Base-by-base conservation (phyloP, 2,113 vertebrate species). In the Brachyhypopomus gauderio region DNA sequence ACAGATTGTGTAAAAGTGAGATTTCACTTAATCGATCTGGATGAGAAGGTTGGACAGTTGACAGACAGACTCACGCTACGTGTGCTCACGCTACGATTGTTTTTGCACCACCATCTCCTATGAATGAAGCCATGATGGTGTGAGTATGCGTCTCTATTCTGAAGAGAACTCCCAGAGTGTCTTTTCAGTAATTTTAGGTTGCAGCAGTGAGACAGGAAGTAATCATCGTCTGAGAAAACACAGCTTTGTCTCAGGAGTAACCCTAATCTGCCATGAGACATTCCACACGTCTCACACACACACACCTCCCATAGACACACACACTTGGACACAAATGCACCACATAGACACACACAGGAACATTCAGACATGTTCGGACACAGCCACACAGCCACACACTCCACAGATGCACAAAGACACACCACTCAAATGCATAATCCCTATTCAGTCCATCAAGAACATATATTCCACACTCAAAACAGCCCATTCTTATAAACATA, bases 161-260 rank as follows among this genome's bases (percentile, higher is more conserved):
- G 41, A 2, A 9, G 5, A 41, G 41, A 41, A 41, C 5, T 41
- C 5, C 4, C 23, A 66, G 27, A 55, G 60, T 71, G 74, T 70
- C 52, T 48, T 67, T 81, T 70, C 71, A 36, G 27, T 20, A 30
- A 25, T 72, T 48, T 79, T 52, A 48, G 56, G 55, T 63, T 77
- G 88, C 56, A 82, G 90, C 89, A 81, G 85, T 85, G 89, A 92
- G 92, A 89, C 85, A 93, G 93, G 93, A 96, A 95, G 88, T 87
- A 92, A 95, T 93, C 91, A 91, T 84, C 88, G 90, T 89, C 93
- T 93, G 88, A 84, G 86, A 91, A 94, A 94, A 93, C 80, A 92
- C 82, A 84, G 89, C 88, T 22, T 84, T 87, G 89, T 88, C 92
- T 91, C 91, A 84, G 76, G 85, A 88, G 88, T 85, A 89, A 90